A percentile compares a stretch with the other conserved stretches of the same genome.
Evolutionary conservation across 1,140 invertebrate genomes (phyloP).

Genomic region (Vollenhovia emeryi): DNA sequence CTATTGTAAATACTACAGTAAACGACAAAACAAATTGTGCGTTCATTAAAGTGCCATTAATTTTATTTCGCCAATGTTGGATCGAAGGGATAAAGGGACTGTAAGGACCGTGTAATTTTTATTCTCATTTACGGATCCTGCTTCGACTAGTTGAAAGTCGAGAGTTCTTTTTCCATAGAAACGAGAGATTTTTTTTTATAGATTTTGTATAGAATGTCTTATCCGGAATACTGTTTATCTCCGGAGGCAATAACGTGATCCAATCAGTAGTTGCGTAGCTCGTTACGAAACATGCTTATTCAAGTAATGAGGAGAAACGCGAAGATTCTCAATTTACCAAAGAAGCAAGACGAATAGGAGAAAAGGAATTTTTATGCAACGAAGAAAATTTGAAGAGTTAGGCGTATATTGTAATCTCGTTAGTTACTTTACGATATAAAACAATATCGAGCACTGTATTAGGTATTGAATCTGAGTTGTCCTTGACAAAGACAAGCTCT

Average conservation of each 20-base stretch:
- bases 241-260: background rate
- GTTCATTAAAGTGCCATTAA: background rate
- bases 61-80: background rate
- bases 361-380: background rate
- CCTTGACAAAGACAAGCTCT: background rate
- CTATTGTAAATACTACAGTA: background rate
- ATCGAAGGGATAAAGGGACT: background rate
- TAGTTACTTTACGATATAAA: background rate
- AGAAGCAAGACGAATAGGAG: background rate
- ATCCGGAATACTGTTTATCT: background rate
- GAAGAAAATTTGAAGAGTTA: background rate
- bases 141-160: background rate
- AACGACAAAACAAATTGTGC: background rate
- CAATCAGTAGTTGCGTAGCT: background rate
- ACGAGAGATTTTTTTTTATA: background rate
- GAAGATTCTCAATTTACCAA: conserved; percentile 3
- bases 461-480: background rate
- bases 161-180: background rate
- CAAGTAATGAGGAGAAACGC: background rate
- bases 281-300: conserved; percentile 27
- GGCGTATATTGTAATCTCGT: background rate
- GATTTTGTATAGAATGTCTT: conserved; percentile 20
- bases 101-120: background rate
- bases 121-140: background rate
- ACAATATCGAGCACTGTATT: background rate